phyloP scores from a whole-genome alignment of 2,888 invertebrate genomes.

The Villa cingulata region DNA sequence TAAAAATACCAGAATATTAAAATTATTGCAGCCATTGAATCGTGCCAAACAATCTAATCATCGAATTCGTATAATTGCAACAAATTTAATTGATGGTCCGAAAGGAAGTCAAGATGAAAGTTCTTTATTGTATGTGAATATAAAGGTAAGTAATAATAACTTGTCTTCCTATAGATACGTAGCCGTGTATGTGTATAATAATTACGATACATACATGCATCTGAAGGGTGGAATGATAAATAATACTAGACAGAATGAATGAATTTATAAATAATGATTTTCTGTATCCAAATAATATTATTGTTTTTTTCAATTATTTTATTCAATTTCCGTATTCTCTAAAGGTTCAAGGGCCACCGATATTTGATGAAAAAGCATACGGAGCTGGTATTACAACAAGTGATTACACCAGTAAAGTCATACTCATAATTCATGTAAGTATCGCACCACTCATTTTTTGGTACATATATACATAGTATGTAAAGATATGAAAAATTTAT shows the following conservation, averaged over 20 bases:
- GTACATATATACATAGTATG: no score
- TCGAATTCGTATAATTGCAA: slow-evolving; percentile 38
- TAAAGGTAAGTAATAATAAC: slow-evolving; percentile 31
- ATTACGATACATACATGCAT: no score
- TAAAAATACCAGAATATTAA: slow-evolving; percentile 29
- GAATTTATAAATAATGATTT: no score
- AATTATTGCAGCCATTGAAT: slow-evolving; percentile 34
- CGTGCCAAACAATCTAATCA: slow-evolving; percentile 34
- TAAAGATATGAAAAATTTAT: no score
- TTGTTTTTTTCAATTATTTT: no score
- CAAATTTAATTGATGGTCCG: slow-evolving; percentile 32
- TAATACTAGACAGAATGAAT: no score
- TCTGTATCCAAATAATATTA: no score
- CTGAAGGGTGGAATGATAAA: no score
- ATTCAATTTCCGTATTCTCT: no score
- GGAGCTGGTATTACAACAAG: slow-evolving; percentile 40
- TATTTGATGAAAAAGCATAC: slow-evolving; percentile 38
- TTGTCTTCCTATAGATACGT: no score
- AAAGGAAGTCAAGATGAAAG: slow-evolving; percentile 21
- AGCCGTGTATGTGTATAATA: no score
- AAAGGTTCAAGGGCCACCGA: slow-evolving; percentile 27
- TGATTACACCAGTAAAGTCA: slow-evolving; percentile 36
- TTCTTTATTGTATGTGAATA: slow-evolving; percentile 34
- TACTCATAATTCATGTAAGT: slow-evolving; percentile 39
- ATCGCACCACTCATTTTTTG: no score